Percentiles rank a stretch among this genome's conserved stretches.
These are phyloP conservation scores for Phania funesta DNA, from an alignment of 2,888 invertebrate species.

Conservation along the genomic window DNA sequence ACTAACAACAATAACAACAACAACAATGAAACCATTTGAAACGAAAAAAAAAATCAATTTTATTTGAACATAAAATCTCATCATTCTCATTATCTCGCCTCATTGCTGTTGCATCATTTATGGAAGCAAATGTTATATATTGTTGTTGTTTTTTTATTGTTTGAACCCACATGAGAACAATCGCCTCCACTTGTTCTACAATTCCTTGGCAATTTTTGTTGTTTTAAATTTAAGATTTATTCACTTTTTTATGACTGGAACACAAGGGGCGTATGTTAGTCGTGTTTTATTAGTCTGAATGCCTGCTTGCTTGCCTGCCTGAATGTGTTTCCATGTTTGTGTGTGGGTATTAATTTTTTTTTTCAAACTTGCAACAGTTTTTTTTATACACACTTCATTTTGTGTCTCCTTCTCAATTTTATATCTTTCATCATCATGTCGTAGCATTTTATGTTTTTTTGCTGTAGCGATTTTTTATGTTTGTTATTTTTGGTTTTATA, in stretches of 20 bases:
- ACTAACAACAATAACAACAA: conserved; percentile 11
- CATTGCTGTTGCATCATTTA: conserved; percentile 61
- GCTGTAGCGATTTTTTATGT: conserved; percentile 10
- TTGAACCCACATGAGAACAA: conserved; percentile 35
- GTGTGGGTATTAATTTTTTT: conserved; percentile 21
- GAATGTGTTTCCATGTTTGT: neutral
- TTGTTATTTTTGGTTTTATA: conserved; percentile 39
- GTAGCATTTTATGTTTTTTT: conserved; percentile 35
- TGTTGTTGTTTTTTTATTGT: conserved; percentile 16
- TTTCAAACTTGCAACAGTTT: conserved; percentile 61
- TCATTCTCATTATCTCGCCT: conserved; percentile 60
- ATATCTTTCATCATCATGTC: conserved; percentile 41
- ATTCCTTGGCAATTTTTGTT: conserved; percentile 22
- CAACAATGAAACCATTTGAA: conserved; percentile 11
- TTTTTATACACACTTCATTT: neutral
- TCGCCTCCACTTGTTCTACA: conserved; percentile 41
- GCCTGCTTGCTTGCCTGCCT: neutral
- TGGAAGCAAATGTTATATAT: conserved; percentile 16
- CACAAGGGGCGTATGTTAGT: conserved; percentile 37
- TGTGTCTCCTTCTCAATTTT: neutral
- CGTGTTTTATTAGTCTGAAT: conserved; percentile 13
- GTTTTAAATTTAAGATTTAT: conserved; percentile 20
- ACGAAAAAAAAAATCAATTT: conserved; percentile 55
- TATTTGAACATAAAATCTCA: conserved; percentile 62
- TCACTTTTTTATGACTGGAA: conserved; percentile 32